Evolutionary conservation across 2,797 vertebrate genomes (phyloP).

Genomic region (Somateria mollissima): DNA sequence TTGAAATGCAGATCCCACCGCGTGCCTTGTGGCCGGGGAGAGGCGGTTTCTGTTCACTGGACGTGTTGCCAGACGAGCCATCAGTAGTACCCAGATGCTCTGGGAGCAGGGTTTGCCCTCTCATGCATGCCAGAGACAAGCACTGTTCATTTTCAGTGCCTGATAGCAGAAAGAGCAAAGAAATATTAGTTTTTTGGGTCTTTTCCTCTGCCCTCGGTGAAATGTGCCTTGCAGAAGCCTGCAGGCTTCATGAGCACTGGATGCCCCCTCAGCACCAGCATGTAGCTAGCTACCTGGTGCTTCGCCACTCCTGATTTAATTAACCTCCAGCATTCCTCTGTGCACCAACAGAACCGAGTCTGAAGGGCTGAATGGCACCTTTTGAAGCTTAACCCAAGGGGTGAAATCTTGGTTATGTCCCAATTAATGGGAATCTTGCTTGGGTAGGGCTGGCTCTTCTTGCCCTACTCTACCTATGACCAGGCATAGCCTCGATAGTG

Average conservation of each 20-base stretch:
- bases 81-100: neutral
- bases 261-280: fast-evolving
- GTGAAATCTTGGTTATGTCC: neutral
- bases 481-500: neutral
- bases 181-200: neutral
- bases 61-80: fast-evolving
- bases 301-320: fast-evolving
- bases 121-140: fast-evolving
- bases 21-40: neutral
- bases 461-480: neutral
- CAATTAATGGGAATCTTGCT: neutral
- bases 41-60: neutral
- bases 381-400: neutral
- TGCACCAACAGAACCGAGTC: fast-evolving
- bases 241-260: neutral
- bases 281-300: neutral
- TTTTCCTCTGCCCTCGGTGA: too few species aligned
- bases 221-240: neutral
- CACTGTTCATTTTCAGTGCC: neutral
- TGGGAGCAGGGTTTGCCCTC: neutral
- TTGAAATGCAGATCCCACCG: neutral
- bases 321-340: neutral
- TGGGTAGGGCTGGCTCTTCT: neutral
- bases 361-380: neutral
- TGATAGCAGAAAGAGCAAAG: neutral